phyloP scores from a whole-genome alignment of 2,113 vertebrate genomes.

The Hirundichthys speculiger region DNA sequence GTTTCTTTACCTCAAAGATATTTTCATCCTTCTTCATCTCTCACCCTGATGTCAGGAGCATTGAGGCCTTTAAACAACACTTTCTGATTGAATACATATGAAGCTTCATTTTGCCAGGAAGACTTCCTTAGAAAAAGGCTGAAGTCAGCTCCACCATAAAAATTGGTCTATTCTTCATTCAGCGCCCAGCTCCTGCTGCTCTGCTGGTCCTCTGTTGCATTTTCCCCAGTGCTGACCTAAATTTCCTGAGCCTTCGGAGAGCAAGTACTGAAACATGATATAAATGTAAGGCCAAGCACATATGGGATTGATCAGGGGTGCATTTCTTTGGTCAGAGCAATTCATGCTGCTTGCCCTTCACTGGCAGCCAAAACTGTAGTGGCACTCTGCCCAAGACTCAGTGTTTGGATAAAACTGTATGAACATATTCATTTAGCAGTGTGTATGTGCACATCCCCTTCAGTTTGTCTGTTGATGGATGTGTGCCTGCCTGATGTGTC shows the following conservation, averaged over 20 bases:
- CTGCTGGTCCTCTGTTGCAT: constrained; percentile 58
- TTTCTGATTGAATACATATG: constrained; percentile 42
- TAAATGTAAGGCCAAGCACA: constrained; percentile 77
- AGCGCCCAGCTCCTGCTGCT: constrained; percentile 57
- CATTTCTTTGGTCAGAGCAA: constrained; percentile 80
- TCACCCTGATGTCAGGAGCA: constrained; percentile 30
- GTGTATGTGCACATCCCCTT: constrained; percentile 24
- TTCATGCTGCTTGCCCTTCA: constrained; percentile 81
- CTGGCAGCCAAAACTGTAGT: constrained; percentile 76
- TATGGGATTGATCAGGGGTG: constrained; percentile 81
- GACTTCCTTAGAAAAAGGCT: constrained; percentile 43
- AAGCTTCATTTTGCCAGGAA: constrained; percentile 57
- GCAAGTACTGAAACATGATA: constrained; percentile 72
- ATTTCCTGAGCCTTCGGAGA: constrained; percentile 67
- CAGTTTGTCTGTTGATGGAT: constrained; percentile 44
- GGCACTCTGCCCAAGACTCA: constrained; percentile 66
- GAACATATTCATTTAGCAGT: constrained; percentile 22
- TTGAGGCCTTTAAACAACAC: constrained; percentile 23
- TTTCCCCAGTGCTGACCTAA: constrained; percentile 67
- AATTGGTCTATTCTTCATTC: constrained; percentile 69
- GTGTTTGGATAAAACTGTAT: constrained; percentile 68
- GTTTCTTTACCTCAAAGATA: constrained; percentile 43
- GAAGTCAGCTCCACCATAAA: constrained; percentile 58
- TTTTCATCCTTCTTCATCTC: constrained; percentile 57
- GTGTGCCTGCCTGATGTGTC: constrained; percentile 50